A percentile compares a stretch with the other conserved stretches of the same genome.
Conservation (phyloP, 2,888 invertebrate species). For the Apomyelois bistriatella region DNA sequence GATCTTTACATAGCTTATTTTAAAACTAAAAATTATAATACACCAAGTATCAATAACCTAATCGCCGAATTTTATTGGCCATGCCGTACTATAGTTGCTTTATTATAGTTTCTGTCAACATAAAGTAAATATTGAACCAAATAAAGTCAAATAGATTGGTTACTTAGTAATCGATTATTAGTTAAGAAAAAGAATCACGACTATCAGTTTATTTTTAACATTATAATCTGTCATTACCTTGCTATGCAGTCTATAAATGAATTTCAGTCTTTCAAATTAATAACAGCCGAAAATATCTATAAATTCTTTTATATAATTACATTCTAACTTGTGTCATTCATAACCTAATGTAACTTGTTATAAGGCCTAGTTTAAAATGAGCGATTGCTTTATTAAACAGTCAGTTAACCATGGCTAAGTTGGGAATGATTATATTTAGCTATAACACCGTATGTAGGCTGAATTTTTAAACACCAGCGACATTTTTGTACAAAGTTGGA, state of each 20-base stretch:
- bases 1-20: neutral
- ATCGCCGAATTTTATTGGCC: too few species aligned
- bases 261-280: slow-evolving; percentile 33
- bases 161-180: neutral
- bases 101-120: neutral
- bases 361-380: neutral
- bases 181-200: neutral
- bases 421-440: too few species aligned
- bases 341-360: neutral
- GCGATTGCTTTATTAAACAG: too few species aligned
- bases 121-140: neutral
- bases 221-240: slow-evolving; percentile 10
- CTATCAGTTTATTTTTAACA: slow-evolving; percentile 13
- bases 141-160: neutral
- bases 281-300: slow-evolving; percentile 28
- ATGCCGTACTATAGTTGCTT: too few species aligned
- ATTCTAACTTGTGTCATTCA: neutral
- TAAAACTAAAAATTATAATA: neutral
- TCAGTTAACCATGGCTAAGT: too few species aligned
- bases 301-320: slow-evolving; percentile 27
- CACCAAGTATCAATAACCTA: neutral
- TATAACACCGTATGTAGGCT: too few species aligned
- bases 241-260: slow-evolving; percentile 26
- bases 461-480: too few species aligned
- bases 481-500: too few species aligned